Percentiles rank a stretch among this genome's conserved stretches.
Conservation (phyloP, 2,888 invertebrate genomes). For the Toxonevra muliebris region DNA sequence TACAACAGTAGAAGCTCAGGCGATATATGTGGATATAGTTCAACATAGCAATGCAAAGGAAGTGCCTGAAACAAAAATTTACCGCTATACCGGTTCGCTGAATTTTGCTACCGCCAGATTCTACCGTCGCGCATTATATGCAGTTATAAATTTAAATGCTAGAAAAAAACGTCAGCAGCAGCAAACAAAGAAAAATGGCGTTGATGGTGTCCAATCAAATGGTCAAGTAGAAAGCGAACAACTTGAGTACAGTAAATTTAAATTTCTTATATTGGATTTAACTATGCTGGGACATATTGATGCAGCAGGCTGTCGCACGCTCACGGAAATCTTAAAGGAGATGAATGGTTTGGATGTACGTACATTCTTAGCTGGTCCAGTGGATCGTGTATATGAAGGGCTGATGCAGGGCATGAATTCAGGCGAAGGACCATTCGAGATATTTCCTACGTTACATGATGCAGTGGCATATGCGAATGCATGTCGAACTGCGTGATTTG, state of each 20-base stretch:
- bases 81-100: slow-evolving; percentile 74
- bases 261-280: slow-evolving; percentile 69
- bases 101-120: slow-evolving; percentile 73
- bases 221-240: slow-evolving; percentile 22
- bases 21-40: slow-evolving; percentile 73
- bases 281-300: slow-evolving; percentile 73
- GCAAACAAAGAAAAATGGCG: slow-evolving; percentile 42
- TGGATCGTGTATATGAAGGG: slow-evolving; percentile 65
- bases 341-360: slow-evolving; percentile 67
- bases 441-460: slow-evolving; percentile 73
- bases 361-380: slow-evolving; percentile 68
- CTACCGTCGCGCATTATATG: slow-evolving; percentile 69
- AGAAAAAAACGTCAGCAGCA: slow-evolving; percentile 44
- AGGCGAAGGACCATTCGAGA: slow-evolving; percentile 64
- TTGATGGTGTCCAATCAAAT: slow-evolving; percentile 18
- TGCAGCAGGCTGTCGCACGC: slow-evolving; percentile 70
- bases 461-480: slow-evolving; percentile 68
- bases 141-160: slow-evolving; percentile 67
- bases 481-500: slow-evolving; percentile 53
- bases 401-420: slow-evolving; percentile 60
- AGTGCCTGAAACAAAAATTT: slow-evolving; percentile 73
- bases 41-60: slow-evolving; percentile 73
- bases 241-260: slow-evolving; percentile 45
- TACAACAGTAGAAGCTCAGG: slow-evolving; percentile 71
- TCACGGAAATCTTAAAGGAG: slow-evolving; percentile 68